Conservation (phyloP, 2,797 vertebrate genomes). For the Micromesistius poutassou region DNA sequence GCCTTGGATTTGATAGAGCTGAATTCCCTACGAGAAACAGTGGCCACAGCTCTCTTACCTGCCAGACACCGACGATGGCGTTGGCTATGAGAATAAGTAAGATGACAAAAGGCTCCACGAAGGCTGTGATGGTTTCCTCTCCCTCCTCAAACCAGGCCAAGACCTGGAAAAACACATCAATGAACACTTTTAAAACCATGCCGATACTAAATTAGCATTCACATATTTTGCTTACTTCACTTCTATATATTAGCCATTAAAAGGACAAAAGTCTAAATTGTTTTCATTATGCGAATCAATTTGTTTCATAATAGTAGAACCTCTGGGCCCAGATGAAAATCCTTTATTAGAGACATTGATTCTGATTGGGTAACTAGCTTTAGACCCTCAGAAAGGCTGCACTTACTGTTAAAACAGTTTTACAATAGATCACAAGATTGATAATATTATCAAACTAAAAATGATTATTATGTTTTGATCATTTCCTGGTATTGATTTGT, state of each 20-base stretch:
- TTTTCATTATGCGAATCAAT: not conserved
- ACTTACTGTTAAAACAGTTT: not conserved
- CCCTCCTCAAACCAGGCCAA: slow-evolving; percentile 99
- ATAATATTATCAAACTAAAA: not conserved
- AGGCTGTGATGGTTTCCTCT: slow-evolving; percentile 97
- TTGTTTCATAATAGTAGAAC: not conserved
- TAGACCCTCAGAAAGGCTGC: not conserved
- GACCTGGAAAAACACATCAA: slow-evolving; percentile 74
- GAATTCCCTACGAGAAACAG: not conserved
- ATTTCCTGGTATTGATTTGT: not conserved
- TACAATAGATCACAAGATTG: not conserved
- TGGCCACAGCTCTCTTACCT: slow-evolving; percentile 77
- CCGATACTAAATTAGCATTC: not conserved
- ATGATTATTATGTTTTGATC: not conserved
- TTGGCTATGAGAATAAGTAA: slow-evolving; percentile 98
- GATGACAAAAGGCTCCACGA: slow-evolving; percentile 99
- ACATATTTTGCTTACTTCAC: not conserved
- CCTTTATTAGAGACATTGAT: not conserved
- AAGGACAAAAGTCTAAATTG: not conserved
- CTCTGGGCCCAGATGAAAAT: not conserved
- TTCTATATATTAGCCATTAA: not conserved
- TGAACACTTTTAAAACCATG: not conserved
- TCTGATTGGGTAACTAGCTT: not conserved
- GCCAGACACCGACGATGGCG: slow-evolving; percentile 97
- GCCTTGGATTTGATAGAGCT: not conserved